Conservation (phyloP, 2,113 vertebrate genomes). For the Speoplatyrhinus poulsoni region DNA sequence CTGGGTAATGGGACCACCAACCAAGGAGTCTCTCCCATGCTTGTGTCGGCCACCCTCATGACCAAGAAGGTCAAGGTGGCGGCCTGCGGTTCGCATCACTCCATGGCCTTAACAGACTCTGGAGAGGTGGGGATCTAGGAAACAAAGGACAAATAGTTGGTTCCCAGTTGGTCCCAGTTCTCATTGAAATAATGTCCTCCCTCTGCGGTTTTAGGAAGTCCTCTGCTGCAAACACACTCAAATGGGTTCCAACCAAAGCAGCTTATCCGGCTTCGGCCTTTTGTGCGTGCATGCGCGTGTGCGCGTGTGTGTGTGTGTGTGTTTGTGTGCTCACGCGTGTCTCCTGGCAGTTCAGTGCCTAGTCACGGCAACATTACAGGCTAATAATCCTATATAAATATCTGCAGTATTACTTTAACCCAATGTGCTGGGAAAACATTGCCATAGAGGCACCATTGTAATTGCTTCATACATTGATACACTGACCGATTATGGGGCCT, state of each 20-base stretch:
- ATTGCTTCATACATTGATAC: neutral
- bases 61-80: slow-evolving; percentile 90
- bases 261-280: slow-evolving; percentile 25
- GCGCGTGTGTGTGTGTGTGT: neutral
- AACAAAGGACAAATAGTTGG: neutral
- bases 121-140: slow-evolving; percentile 86
- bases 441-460: slow-evolving; percentile 26
- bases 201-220: neutral
- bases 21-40: slow-evolving; percentile 86
- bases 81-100: slow-evolving; percentile 96
- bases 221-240: neutral
- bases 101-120: slow-evolving; percentile 87
- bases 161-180: neutral
- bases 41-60: slow-evolving; percentile 88
- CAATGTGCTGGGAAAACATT: slow-evolving; percentile 19
- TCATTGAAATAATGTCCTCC: too few relatives aligned
- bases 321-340: neutral
- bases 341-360: neutral
- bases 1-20: slow-evolving; percentile 94
- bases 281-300: neutral
- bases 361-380: neutral
- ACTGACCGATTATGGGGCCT: neutral
- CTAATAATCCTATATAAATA: neutral
- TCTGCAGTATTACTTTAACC: slow-evolving; percentile 24
- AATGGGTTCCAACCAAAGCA: slow-evolving; percentile 12